Evolutionary conservation across 2,888 invertebrate species (phyloP).

Genomic region (Callyntrura sp.): DNA sequence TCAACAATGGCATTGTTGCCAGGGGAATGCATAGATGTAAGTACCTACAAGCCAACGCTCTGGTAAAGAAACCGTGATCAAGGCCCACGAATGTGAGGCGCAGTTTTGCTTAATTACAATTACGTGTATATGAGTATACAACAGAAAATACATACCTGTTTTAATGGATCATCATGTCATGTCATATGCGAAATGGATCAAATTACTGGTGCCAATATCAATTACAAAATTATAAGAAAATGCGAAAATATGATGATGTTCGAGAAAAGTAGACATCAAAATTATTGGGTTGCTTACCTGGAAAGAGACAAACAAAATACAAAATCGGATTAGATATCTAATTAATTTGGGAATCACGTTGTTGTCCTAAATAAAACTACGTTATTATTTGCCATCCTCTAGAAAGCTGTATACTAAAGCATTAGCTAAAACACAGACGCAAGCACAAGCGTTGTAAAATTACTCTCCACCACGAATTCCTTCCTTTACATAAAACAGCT

Average conservation of each 20-base stretch:
- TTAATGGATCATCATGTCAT: conserved; percentile 10
- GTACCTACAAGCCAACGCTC: neutral
- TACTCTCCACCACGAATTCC: neutral
- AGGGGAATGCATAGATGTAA: conserved; percentile 36
- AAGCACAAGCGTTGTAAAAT: neutral
- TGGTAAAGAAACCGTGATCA: conserved; percentile 15
- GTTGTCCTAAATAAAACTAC: too few relatives aligned
- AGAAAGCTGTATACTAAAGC: neutral
- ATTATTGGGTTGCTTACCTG: conserved; percentile 70
- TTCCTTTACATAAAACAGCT: conserved; percentile 5
- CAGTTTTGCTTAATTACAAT: neutral
- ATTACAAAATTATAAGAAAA: neutral
- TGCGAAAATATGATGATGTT: too few relatives aligned
- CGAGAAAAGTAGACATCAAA: neutral
- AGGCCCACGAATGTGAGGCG: neutral
- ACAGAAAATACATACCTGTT: conserved; percentile 8
- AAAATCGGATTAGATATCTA: neutral
- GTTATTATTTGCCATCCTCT: too few relatives aligned
- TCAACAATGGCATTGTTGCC: conserved; percentile 63
- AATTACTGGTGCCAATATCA: neutral
- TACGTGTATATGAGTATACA: neutral
- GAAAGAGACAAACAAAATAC: conserved; percentile 43
- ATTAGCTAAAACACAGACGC: neutral
- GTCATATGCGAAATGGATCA: neutral
- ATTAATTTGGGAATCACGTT: neutral